phyloP scores from a whole-genome alignment of 2,797 vertebrate species.

The Ambastaia sidthimunki region DNA sequence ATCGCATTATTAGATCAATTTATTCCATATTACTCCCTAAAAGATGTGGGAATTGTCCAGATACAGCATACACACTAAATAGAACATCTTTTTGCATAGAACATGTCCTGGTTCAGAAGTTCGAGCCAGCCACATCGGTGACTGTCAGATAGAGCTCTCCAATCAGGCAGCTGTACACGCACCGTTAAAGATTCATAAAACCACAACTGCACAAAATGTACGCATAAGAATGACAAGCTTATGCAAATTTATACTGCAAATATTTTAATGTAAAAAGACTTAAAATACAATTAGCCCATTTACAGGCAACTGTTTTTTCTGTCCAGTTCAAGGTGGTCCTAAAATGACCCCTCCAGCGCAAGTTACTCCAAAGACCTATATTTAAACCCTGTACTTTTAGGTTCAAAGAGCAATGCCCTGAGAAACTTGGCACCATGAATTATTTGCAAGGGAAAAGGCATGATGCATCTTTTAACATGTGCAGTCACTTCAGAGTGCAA shows the following conservation, averaged over 20 bases:
- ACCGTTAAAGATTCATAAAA: constrained; percentile 31
- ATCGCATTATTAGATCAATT: constrained; percentile 32
- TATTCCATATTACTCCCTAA: background rate
- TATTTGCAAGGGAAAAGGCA: constrained; percentile 80
- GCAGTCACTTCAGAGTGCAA: constrained; percentile 87
- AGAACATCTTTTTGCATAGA: constrained; percentile 21
- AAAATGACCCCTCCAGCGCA: constrained; percentile 44
- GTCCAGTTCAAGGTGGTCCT: constrained; percentile 53
- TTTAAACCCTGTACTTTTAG: constrained; percentile 77
- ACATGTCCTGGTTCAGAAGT: constrained; percentile 42
- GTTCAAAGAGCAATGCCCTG: constrained; percentile 79
- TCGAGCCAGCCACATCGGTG: constrained; percentile 36
- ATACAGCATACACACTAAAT: constrained; percentile 1
- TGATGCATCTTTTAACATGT: constrained; percentile 91
- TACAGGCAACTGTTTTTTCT: constrained; percentile 1
- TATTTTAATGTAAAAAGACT: background rate
- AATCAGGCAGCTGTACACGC: constrained; percentile 32
- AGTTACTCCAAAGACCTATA: constrained; percentile 58
- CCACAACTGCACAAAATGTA: constrained; percentile 13
- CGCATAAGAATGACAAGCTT: background rate
- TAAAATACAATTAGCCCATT: background rate
- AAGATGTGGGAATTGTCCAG: constrained; percentile 38
- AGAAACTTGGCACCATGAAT: constrained; percentile 74
- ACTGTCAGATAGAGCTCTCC: constrained; percentile 32
- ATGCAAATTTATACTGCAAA: constrained; percentile 45